phyloP scores from a whole-genome alignment of 2,888 invertebrate genomes.

The Isoperla grammatica region DNA sequence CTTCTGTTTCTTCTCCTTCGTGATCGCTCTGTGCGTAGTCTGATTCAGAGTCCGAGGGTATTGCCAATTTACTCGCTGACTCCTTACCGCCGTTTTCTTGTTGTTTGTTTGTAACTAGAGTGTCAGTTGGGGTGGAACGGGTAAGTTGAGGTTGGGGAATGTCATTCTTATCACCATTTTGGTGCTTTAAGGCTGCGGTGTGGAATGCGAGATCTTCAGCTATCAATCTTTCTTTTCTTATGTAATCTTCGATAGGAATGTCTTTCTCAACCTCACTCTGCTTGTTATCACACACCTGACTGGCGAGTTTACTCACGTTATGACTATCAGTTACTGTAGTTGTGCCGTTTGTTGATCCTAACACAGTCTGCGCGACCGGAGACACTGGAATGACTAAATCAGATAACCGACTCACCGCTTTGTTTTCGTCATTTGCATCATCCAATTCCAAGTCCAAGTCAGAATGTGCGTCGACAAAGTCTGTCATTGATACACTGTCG shows the following conservation, averaged over 20 bases:
- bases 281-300: constrained; percentile 11
- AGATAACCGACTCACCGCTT: constrained; percentile 31
- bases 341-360: background rate
- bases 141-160: constrained; percentile 10
- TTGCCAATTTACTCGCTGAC: constrained; percentile 10
- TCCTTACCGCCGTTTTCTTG: too few species aligned
- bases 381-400: constrained; percentile 9
- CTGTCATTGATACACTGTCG: constrained; percentile 29
- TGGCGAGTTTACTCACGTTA: background rate
- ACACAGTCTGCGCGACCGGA: background rate
- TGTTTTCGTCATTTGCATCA: constrained; percentile 25
- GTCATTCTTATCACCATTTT: constrained; percentile 13
- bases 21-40: background rate
- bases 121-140: too few species aligned
- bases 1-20: constrained; percentile 39
- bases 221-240: constrained; percentile 7
- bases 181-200: constrained; percentile 7
- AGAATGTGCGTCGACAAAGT: constrained; percentile 30
- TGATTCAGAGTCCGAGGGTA: constrained; percentile 9
- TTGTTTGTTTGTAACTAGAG: too few species aligned
- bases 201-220: constrained; percentile 20
- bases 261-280: background rate
- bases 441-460: constrained; percentile 24
- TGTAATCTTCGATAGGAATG: constrained; percentile 9
- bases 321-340: background rate